Evolutionary conservation across 2,113 vertebrate genomes (phyloP).

Genomic region (Channa maculata): DNA sequence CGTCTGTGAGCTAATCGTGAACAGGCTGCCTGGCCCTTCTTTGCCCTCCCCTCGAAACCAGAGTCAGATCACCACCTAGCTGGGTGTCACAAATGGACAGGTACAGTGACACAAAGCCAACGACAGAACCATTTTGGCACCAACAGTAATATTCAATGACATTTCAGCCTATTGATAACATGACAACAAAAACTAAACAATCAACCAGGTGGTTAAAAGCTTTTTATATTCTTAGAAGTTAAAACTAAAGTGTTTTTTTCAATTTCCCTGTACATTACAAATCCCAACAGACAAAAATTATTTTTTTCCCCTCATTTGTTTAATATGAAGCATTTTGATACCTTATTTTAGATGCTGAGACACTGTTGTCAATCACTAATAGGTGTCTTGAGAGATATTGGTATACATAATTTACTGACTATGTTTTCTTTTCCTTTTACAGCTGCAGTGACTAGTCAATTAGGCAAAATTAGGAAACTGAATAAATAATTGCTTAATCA

Average conservation of each 20-base stretch:
- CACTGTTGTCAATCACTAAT: neutral
- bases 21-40: constrained; percentile 32
- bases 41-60: constrained; percentile 24
- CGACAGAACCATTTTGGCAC: neutral
- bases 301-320: too few species aligned
- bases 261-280: too few species aligned
- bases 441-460: neutral
- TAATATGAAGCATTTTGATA: neutral
- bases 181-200: too few species aligned
- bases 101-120: neutral
- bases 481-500: too few species aligned
- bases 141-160: neutral
- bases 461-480: neutral
- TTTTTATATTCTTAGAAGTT: too few species aligned
- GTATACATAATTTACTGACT: neutral
- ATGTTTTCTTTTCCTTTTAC: too few species aligned
- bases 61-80: constrained; percentile 1
- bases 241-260: too few species aligned
- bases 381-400: neutral
- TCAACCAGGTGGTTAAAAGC: too few species aligned
- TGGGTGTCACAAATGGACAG: constrained; percentile 27
- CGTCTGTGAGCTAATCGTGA: constrained; percentile 37
- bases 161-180: too few species aligned
- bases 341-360: neutral
- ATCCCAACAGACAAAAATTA: too few species aligned